These are phyloP conservation scores for Harmothoe impar DNA, from an alignment of 2,888 invertebrate genomes.

Conservation along the genomic window DNA sequence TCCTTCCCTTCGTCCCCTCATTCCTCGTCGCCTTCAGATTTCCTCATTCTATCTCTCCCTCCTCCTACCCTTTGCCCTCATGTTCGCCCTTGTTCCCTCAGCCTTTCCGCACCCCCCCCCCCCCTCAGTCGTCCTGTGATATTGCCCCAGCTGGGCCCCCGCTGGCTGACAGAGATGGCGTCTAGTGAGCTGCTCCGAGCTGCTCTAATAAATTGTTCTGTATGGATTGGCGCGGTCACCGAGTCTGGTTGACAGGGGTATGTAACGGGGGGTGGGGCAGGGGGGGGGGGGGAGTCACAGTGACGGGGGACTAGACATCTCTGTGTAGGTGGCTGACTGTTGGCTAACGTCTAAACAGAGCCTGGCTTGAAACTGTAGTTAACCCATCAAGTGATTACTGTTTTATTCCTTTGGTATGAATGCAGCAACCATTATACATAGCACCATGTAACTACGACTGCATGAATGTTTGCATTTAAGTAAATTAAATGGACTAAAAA, in stretches of 20 bases:
- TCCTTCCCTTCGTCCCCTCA: neutral
- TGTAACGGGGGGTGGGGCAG: neutral
- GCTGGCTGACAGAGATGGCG: constrained; percentile 49
- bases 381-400: no score
- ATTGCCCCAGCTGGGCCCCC: constrained; percentile 20
- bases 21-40: no score
- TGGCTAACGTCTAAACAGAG: no score
- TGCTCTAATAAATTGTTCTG: constrained; percentile 58
- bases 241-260: neutral
- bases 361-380: no score
- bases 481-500: no score
- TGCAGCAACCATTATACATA: no score
- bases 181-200: constrained; percentile 48
- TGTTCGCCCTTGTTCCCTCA: neutral
- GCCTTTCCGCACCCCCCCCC: neutral
- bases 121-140: neutral
- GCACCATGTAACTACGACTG: no score
- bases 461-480: no score
- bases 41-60: neutral
- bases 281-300: neutral
- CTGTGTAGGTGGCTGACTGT: no score
- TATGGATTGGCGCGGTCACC: constrained; percentile 34
- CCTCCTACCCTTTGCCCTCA: neutral
- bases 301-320: neutral
- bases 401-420: no score